phyloP scores from a whole-genome alignment of 2,797 vertebrate species.

The Tympanoctomys barrerae region DNA sequence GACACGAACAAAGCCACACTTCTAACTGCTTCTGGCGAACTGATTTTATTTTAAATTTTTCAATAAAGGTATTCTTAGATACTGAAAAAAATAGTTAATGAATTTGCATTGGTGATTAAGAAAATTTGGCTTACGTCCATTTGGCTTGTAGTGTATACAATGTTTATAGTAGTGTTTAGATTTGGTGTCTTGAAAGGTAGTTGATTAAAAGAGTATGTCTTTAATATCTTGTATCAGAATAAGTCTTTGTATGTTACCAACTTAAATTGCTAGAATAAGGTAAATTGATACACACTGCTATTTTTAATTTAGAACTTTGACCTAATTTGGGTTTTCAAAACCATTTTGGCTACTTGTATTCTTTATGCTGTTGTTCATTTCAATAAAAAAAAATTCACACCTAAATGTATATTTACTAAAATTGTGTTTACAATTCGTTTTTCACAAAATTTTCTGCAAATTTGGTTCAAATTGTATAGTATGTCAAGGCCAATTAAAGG shows the following conservation, averaged over 20 bases:
- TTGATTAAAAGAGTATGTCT: constrained; percentile 93
- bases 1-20: constrained; percentile 95
- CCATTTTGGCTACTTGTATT: constrained; percentile 99
- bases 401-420: constrained; percentile 97
- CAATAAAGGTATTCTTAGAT: constrained; percentile 92
- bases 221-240: constrained; percentile 95
- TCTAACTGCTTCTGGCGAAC: constrained; percentile 97
- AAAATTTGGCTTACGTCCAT: constrained; percentile 92
- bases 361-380: constrained; percentile 99
- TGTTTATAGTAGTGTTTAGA: constrained; percentile 95
- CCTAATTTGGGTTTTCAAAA: constrained; percentile 96
- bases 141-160: constrained; percentile 95
- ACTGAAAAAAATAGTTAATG: constrained; percentile 90
- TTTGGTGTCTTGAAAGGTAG: constrained; percentile 95
- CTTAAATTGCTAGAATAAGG: constrained; percentile 94
- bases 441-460: constrained; percentile 96
- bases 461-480: constrained; percentile 91
- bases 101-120: constrained; percentile 93
- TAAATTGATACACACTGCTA: constrained; percentile 93
- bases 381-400: constrained; percentile 98
- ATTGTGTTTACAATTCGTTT: constrained; percentile 99
- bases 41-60: constrained; percentile 91
- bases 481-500: constrained; percentile 90
- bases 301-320: constrained; percentile 92
- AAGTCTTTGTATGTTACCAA: constrained; percentile 97